Base-by-base conservation (phyloP, 1,140 invertebrate genomes). In the Hermatobates lingyangjiaoensis region DNA sequence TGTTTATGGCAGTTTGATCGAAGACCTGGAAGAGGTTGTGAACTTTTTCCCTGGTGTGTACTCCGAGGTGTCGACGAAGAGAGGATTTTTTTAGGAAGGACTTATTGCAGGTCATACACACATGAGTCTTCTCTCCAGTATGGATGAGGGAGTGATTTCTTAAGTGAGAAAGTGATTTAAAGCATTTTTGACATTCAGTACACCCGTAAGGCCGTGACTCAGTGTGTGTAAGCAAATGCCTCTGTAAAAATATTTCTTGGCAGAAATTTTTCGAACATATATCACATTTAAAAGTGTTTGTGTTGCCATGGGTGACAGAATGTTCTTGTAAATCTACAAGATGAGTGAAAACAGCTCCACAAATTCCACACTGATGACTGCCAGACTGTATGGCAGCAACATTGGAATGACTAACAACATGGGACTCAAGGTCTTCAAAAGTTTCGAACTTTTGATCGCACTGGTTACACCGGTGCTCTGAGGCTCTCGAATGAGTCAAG, bases 391-490 rank as follows among this genome's bases (percentile, higher is more conserved):
- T 25, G 10, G 12, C 47, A 10, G 2, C 4, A n/a, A n/a, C 3
- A 14, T 34, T 34, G n/a, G 25, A 18, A 23, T 48, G 47, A n/a
- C 34, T 51, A 1, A 47, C 26, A n/a, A 55, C 27, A 38, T 55
- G 54, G 38, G 28, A 26, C 44, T 57, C 51, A 3, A 57, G 51
- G 10, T 55, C 50, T n/a, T 50, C 56, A 21, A 39, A 52, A 27
- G 45, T 44, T 7, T 44, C 34, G 47, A 57, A 57, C 0, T 27
- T 26, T 10, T 44, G 12, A 18, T 38, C 27, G 44, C 54, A 53
- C 10, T 45, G 42, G 3, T 30, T 12, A 28, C 53, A 54, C n/a
- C 39, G 49, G 26, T 51, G 30, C 48, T 48, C 14, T 7, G 28
- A 15, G 2, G 26, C n/a, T 25, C 23, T 40, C 25, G 18, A 38